Base-by-base conservation (phyloP, 2,113 vertebrate species). In the Onychostoma macrolepis region DNA sequence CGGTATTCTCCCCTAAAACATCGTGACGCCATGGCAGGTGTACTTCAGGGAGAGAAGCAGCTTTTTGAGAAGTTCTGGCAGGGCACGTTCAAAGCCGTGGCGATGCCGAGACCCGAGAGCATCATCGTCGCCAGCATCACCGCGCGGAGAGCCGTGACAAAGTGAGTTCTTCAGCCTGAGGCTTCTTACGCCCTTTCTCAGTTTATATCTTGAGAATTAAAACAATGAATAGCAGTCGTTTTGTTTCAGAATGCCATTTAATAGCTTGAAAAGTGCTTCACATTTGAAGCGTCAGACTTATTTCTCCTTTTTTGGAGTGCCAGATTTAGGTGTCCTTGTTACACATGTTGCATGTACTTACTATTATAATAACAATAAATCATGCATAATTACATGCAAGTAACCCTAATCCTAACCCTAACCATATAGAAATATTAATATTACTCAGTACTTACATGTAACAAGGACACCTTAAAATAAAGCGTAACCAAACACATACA, bases 31-130 rank as follows among this genome's bases (percentile, higher is more conserved):
- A 94, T 96, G 91, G 92, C 94, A 24, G 91, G 95, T 87, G 89
- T 96, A 84, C 94, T 97, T 91, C 95, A 95, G 88, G 97, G 95
- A 6, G 97, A 98, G 93, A 99, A 98, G 94, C 97, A 96, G 97
- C 98, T 99, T 53, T 99, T 99, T 88, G 97, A 99, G 96, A 99
- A 98, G 97, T 99, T 99, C 94, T 99, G 98, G 98, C 93, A 93
- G 91, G 98, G 98, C 84, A 98, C 98, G 91, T 99, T 98, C 93
- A 98, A 98, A 93, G 98, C 98, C 6, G 98, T 99, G 93, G 97
- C 98, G 92, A 98, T 95, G 67, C 98, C 98, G 11, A 94, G 98
- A 92, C 96, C 97, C 0, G 97, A 96, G 93, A 99, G 98, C 93
- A 94, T 97, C 93, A 98, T 99, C 1, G 95, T 97, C 75, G 96